Base-by-base conservation (phyloP, 1,140 invertebrate genomes). In the Globodera rostochiensis region DNA sequence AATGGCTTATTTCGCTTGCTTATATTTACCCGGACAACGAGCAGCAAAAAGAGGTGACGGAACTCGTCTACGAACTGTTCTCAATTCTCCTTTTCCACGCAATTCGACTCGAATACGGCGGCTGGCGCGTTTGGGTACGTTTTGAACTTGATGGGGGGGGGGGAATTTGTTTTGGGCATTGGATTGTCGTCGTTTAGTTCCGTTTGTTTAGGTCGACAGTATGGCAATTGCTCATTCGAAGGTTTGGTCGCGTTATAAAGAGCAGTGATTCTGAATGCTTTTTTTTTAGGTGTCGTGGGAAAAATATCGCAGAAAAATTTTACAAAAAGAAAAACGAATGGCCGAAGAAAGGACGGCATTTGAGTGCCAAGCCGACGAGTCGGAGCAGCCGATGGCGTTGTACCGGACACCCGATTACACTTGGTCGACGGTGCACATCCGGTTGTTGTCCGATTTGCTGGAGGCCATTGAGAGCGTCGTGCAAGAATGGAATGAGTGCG, bases 381-480 rank as follows among this genome's bases (percentile, higher is more conserved):
- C 66, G 8, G 74, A 49, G 71, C 47, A 78, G 36, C 9, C 73
- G 2, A 57, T 36, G 45, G 96, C 97, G 45, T 96, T 97, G 0
- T 99, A 99, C 91, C 93, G 97, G 84, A 99, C 99, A 90, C 97
- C 97, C 50, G 97, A 99, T 91, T 99, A 99, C 91, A 94, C 96
- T 86, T 99, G 98, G 97, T 99, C 97, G 6, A 95, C 96, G 90
- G 96, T 99, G 84, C 98, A 99, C 91, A 96, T 99, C 91, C 92
- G 96, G 84, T 91, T 99, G 79, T 92, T 99, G 3, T 97, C 96
- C 15, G 97, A 99, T 92, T 94, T 99, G 36, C 92, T 99, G 11
- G 97, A 96, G 91, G 97, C 96, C 0, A 92, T 99, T 46, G 98
- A 99, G 91, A 96, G 95, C 19, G 97, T 99, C 89, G 95, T 99